Base-by-base conservation (phyloP, 2,888 invertebrate species). In the Drosophila nigritarsus region DNA sequence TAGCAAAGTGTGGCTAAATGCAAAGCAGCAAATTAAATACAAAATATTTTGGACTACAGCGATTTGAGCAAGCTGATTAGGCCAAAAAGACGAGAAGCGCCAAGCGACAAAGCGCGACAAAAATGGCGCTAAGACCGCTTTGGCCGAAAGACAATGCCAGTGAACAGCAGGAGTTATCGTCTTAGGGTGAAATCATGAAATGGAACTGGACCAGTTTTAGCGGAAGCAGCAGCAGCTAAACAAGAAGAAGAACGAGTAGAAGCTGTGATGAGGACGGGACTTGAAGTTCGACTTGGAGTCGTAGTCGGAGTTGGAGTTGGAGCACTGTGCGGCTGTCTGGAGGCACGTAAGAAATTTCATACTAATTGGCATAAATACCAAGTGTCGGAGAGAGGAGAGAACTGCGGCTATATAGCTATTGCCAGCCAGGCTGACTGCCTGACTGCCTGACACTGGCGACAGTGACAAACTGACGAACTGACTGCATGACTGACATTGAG, bases 361-460 rank as follows among this genome's bases (percentile, higher is more conserved):
- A 91, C 92, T 91, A 91, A 91, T 91, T 91, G 91, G 91, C 92
- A 91, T 92, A 91, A 91, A 91, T 91, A 92, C 92, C 91, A 91
- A 91, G 90, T 91, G 91, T 92, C 87, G 92, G 80, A 84, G 87
- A 85, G 87, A 58, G 71, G 51, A 71, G 54, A 34, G 51, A 45
- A 27, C 58, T 50, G 56, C 30, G 63, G 60, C 36, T 27, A 54
- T 40, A 71, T 51, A 64, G 67, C 69, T 67, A 40, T 55, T 51
- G 65, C 45, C 45, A 45, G 45, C 15, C 45, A 20, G 45, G 20
- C 45, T 4, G 45, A 20, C 45, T 45, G 53, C 18, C 49, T 27
- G 49, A 15, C 56, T 51, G 64, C 40, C 58, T 50, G 51, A 45
- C 49, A 53, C 68, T 83, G 89, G 83, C 87, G 73, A 78, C 72